These are phyloP conservation scores for Tridacna gigas DNA, from an alignment of 2,888 invertebrate genomes.

Conservation along the genomic window DNA sequence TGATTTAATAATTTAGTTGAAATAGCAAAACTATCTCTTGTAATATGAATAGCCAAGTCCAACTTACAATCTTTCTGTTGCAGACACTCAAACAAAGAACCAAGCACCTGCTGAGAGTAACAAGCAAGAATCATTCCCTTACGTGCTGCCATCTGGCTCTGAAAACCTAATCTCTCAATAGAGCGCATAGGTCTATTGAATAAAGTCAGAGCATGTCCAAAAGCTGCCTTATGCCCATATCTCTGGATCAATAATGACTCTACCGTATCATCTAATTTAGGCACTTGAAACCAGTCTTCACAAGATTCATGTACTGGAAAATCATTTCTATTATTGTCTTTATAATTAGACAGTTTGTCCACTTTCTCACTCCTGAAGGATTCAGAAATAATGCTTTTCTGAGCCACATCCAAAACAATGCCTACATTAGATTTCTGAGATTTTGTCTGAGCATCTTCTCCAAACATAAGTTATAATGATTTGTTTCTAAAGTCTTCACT, in stretches of 20 bases:
- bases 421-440: background rate
- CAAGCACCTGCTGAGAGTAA: too few relatives aligned
- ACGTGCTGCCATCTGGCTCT: background rate
- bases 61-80: constrained; percentile 4
- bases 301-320: too few relatives aligned
- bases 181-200: constrained; percentile 1
- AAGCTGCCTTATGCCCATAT: constrained; percentile 16
- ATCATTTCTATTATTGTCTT: too few relatives aligned
- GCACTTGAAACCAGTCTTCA: constrained; percentile 5
- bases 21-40: constrained; percentile 13
- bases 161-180: constrained; percentile 13
- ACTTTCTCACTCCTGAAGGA: constrained; percentile 3
- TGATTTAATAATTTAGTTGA: constrained; percentile 1
- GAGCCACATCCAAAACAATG: constrained; percentile 12
- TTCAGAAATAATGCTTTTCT: too few relatives aligned
- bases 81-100: constrained; percentile 9
- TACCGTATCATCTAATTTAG: too few relatives aligned
- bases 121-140: background rate
- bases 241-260: constrained; percentile 1
- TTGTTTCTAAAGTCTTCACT: background rate
- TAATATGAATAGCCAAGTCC: constrained; percentile 13
- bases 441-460: constrained; percentile 13
- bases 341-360: background rate
- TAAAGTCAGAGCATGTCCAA: background rate
- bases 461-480: constrained; percentile 1